A percentile compares a stretch with the other conserved stretches of the same genome.
Evolutionary conservation across 2,113 vertebrate genomes (phyloP).

Genomic region (Paedocypris sp.): DNA sequence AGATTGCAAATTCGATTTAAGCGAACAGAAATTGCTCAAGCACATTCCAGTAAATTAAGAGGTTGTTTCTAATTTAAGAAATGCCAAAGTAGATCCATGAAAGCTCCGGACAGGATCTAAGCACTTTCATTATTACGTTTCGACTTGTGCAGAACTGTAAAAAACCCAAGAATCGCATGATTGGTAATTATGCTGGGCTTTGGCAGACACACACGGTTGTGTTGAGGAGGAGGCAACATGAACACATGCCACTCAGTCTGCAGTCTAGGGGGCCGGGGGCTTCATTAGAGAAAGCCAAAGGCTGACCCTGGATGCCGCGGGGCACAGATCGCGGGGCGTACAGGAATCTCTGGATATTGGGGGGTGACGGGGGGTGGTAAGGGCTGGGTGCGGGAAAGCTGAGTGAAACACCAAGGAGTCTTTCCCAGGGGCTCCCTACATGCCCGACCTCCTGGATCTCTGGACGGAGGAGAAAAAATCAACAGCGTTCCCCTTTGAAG

Average conservation of each 20-base stretch:
- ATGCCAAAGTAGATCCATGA: no score
- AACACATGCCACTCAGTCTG: constrained; percentile 37
- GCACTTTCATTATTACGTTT: no score
- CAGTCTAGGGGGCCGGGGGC: constrained; percentile 55
- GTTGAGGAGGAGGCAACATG: constrained; percentile 15
- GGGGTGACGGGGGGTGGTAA: background rate
- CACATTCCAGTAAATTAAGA: no score
- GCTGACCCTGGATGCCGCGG: constrained; percentile 56
- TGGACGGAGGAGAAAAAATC: constrained; percentile 59
- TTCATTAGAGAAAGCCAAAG: constrained; percentile 62
- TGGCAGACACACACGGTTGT: constrained; percentile 1
- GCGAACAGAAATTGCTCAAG: no score
- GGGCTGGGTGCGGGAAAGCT: constrained; percentile 22
- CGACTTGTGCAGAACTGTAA: no score
- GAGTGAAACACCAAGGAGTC: constrained; percentile 29
- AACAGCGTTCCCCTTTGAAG: constrained; percentile 61
- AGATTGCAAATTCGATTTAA: no score
- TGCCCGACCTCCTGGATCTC: constrained; percentile 62
- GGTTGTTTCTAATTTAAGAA: no score
- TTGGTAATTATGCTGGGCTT: constrained; percentile 1
- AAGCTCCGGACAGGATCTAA: no score
- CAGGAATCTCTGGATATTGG: constrained; percentile 13
- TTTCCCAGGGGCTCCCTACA: constrained; percentile 50
- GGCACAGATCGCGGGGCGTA: constrained; percentile 38
- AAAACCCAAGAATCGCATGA: constrained; percentile 43